Conservation (phyloP, 2,113 vertebrate species). For the Mastomys coucha region DNA sequence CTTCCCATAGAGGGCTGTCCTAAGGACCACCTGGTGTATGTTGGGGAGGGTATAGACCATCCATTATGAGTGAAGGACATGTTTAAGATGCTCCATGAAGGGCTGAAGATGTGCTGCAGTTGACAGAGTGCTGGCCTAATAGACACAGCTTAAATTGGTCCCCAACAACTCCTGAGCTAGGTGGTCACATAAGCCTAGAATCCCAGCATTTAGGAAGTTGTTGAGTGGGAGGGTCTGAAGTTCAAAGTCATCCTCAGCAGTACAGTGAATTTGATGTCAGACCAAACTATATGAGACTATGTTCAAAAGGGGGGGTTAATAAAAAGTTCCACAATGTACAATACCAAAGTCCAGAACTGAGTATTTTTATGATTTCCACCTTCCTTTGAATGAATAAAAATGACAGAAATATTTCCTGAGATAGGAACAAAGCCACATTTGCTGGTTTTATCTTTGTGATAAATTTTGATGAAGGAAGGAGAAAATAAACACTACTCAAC, state of each 20-base stretch:
- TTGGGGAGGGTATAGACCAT: accelerated
- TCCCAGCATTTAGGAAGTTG: background rate
- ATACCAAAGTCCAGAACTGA: background rate
- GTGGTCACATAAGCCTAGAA: too few relatives aligned
- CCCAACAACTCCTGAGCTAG: background rate
- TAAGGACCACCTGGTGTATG: background rate
- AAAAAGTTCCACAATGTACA: background rate
- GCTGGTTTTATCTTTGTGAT: slow-evolving; percentile 48
- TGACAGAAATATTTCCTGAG: background rate
- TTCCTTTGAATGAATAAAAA: background rate
- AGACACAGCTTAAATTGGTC: too few relatives aligned
- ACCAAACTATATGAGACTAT: background rate
- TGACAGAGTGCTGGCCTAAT: background rate
- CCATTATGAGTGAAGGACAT: too few relatives aligned
- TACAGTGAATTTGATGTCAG: background rate
- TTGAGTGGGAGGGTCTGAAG: background rate
- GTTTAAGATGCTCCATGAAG: background rate
- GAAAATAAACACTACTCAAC: slow-evolving; percentile 52
- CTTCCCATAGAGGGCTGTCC: background rate
- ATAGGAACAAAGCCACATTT: slow-evolving; percentile 43
- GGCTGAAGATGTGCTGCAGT: too few relatives aligned
- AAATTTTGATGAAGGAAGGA: slow-evolving; percentile 67
- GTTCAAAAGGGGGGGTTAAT: background rate
- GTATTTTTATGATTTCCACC: background rate
- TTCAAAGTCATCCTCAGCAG: background rate